phyloP scores from a whole-genome alignment of 2,888 invertebrate genomes.

The Drosophila borborema region DNA sequence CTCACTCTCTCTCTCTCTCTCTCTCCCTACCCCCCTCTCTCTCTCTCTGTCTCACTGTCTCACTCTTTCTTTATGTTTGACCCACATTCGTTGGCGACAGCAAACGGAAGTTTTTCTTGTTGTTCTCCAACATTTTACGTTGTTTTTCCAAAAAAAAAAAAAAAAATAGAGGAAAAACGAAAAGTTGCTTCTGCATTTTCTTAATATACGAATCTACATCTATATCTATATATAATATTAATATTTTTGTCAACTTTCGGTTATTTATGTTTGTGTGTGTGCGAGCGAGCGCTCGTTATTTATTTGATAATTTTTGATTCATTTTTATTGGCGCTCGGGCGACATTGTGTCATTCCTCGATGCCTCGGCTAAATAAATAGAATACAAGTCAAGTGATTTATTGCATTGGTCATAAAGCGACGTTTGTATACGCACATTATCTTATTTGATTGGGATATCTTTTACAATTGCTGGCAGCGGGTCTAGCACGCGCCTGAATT shows the following conservation, averaged over 20 bases:
- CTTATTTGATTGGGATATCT: constrained; percentile 39
- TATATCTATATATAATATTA: background rate
- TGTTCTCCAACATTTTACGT: constrained; percentile 50
- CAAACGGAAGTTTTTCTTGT: constrained; percentile 72
- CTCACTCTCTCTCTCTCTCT: background rate
- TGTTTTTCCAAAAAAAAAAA: constrained; percentile 51
- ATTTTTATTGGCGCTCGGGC: constrained; percentile 70
- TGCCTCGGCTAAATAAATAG: constrained; percentile 53
- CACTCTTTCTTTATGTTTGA: constrained; percentile 31
- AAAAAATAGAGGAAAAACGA: constrained; percentile 33
- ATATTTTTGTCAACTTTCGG: constrained; percentile 14
- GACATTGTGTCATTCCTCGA: constrained; percentile 75
- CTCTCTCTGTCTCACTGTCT: background rate
- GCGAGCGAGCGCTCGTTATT: constrained; percentile 57
- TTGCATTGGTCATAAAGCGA: constrained; percentile 43
- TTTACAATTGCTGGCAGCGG: constrained; percentile 35
- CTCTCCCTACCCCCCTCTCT: background rate
- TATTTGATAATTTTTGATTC: constrained; percentile 80
- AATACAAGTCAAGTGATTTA: constrained; percentile 65
- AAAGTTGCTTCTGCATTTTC: constrained; percentile 49
- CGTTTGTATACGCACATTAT: constrained; percentile 31
- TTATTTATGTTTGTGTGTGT: constrained; percentile 60
- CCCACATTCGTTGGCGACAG: constrained; percentile 60
- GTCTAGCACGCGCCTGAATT: constrained; percentile 39
- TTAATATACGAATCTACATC: background rate